Percentiles rank a stretch among this genome's conserved stretches.
phyloP scores from a whole-genome alignment of 2,888 invertebrate species.

The Andrena dorsata region DNA sequence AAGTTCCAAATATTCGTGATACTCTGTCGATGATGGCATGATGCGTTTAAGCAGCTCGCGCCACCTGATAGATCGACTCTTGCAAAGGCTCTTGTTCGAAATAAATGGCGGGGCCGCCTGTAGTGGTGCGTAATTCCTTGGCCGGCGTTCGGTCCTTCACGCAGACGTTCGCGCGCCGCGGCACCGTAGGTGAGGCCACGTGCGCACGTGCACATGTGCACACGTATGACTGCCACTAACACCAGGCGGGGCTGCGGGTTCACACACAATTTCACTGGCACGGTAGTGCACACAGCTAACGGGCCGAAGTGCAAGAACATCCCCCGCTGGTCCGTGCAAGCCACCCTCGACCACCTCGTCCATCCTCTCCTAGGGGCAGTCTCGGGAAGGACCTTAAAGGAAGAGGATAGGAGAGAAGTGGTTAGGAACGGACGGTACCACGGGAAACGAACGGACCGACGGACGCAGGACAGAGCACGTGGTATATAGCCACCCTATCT shows the following conservation, averaged over 20 bases:
- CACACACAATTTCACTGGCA: slow-evolving; percentile 67
- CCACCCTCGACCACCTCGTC: slow-evolving; percentile 72
- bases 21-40: not conserved
- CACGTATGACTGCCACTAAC: slow-evolving; percentile 51
- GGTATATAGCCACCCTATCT: slow-evolving; percentile 81
- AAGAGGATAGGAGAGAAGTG: slow-evolving; percentile 74
- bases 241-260: slow-evolving; percentile 63
- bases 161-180: slow-evolving; percentile 40
- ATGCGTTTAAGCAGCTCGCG: slow-evolving; percentile 60
- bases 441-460: slow-evolving; percentile 73
- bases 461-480: slow-evolving; percentile 67
- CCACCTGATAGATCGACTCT: slow-evolving; percentile 73
- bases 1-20: not conserved
- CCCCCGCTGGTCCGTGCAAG: slow-evolving; percentile 62
- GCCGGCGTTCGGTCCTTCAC: slow-evolving; percentile 66
- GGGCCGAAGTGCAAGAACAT: slow-evolving; percentile 80
- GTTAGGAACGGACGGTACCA: slow-evolving; percentile 69
- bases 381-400: slow-evolving; percentile 78
- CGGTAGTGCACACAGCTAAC: slow-evolving; percentile 66
- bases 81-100: slow-evolving; percentile 72
- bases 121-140: slow-evolving; percentile 76
- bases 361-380: slow-evolving; percentile 70
- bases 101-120: slow-evolving; percentile 73
- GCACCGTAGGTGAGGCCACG: slow-evolving; percentile 37
- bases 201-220: slow-evolving; percentile 49